These are phyloP conservation scores for Orthonevra nobilis DNA, from an alignment of 2,888 invertebrate species.

Conservation along the genomic window DNA sequence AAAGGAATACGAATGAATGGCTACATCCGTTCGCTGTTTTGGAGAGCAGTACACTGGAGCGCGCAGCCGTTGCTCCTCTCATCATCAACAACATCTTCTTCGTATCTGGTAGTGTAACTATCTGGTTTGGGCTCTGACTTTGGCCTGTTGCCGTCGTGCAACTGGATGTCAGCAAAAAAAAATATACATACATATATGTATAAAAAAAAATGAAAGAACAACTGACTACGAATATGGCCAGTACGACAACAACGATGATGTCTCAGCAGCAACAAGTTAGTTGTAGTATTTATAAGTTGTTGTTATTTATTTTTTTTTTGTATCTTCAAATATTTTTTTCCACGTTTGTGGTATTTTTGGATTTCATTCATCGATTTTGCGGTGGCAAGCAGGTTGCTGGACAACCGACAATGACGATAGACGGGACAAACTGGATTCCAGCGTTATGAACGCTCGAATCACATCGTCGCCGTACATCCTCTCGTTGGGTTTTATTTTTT, in stretches of 20 bases:
- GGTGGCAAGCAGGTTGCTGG: constrained; percentile 30
- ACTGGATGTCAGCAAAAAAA: constrained; percentile 29
- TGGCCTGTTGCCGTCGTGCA: constrained; percentile 47
- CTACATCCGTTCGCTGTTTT: constrained; percentile 73
- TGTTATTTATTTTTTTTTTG: constrained; percentile 36
- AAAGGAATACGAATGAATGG: constrained; percentile 45
- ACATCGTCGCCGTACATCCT: constrained; percentile 53
- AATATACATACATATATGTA: too few relatives aligned
- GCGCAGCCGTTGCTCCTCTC: constrained; percentile 45
- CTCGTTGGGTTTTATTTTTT: constrained; percentile 35
- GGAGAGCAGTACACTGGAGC: constrained; percentile 31
- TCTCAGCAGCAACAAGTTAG: constrained; percentile 52
- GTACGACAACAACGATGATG: constrained; percentile 31
- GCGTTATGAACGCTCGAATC: constrained; percentile 42
- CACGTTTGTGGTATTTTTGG: constrained; percentile 61
- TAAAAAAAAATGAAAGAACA: neutral
- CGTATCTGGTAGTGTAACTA: constrained; percentile 41
- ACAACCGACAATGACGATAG: constrained; percentile 48
- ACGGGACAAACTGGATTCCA: constrained; percentile 66
- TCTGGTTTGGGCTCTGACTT: constrained; percentile 23
- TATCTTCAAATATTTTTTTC: constrained; percentile 43
- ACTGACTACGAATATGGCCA: constrained; percentile 10
- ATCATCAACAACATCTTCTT: constrained; percentile 44
- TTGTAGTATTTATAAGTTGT: constrained; percentile 66
- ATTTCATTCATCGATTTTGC: constrained; percentile 68